Base-by-base conservation (phyloP, 2,113 vertebrate species). In the Prolemur simus region DNA sequence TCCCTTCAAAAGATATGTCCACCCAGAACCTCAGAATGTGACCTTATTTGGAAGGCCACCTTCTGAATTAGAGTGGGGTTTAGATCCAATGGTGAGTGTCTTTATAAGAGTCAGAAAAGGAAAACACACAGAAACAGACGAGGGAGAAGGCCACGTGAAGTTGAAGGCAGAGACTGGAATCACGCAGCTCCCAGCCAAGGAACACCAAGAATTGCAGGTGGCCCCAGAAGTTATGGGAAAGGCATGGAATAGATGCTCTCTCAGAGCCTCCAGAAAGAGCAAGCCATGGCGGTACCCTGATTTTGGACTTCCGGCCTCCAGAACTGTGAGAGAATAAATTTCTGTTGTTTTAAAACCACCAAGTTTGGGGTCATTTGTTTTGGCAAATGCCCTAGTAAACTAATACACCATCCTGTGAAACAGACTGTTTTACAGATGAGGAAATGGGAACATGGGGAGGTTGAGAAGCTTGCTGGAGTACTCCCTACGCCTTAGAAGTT, bases 161-260 rank as follows among this genome's bases (percentile, higher is more conserved):
- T 2, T 0, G 1, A 54, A 85, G 18, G 54, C 54, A 34, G 63
- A 64, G 58, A 17, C 2, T 15, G 23, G 25, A 54, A n/a, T 13
- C 2, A 23, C 0, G 32, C 3, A 64, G 78, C 4, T 29, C 71
- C 20, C 34, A 54, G 78, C 37, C 32, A 14, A 84, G 71, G 56
- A 5, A n/a, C 73, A 23, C 21, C 39, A 3, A 49, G 74, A 8
- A 12, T 5, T 10, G 15, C 42, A 12, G 12, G 25, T 3, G 2
- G 66, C 4, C 60, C 39, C 68, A 4, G 77, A 60, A 14, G 25
- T 60, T 1, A 37, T 23, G 56, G n/a, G 37, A 34, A 21, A 32
- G 12, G 45, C 29, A 3, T 0, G n/a, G 45, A 21, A 64, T 0
- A 0, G 10, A 49, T 5, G 56, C 29, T 49, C 20, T 21, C n/a